Evolutionary conservation across 1,140 invertebrate genomes (phyloP), one percentile per base, ranked within the genome.

Genomic region (Drosophila kanapiae): DNA sequence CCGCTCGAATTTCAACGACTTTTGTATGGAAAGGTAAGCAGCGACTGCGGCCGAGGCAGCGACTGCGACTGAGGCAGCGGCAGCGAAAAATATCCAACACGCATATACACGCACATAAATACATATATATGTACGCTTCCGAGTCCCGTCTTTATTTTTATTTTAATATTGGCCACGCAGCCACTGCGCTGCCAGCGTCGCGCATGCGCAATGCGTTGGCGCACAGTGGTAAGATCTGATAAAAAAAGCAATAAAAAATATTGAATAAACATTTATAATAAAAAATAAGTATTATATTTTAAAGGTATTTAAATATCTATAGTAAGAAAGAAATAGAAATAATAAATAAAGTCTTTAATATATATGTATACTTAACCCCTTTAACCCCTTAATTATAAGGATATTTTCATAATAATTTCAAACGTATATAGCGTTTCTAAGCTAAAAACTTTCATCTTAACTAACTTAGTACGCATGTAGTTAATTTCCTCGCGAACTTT

Each of bases 1-100:
- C 60, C 85, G 75, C 63, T 84, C 75, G 85, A 75, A 90, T 90
- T 90, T 90, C 82, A 90, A 90, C 76, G 54, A 37, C 53, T 51
- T 63, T 61, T 69, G 51, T 47, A 48, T 59, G 47, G 33, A 18
- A 63, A 14, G 40, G 16, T 4, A n/a, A n/a, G 58, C 68, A 78
- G 77, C 72, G 75, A 64, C 67, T 62, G 40, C 67, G 43, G 29
- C 65, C 35, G 59, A 42, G 33, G 23, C 67, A 51, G 33, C 47
- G 40, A 35, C 40, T 45, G 38, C 33, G 31, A 16, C 29, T 18
- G 29, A 14, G 14, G 8, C 35, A 27, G 27, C 37, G 33, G 18
- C 48, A 42, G 47, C 35, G 40, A 47, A 72, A 59, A 62, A 61
- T 58, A 71, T 33, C 33, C 10, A 31, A 33, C 29, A 11, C 18